Evolutionary conservation across 1,140 invertebrate species (phyloP).

Genomic region (Augochlora pura): DNA sequence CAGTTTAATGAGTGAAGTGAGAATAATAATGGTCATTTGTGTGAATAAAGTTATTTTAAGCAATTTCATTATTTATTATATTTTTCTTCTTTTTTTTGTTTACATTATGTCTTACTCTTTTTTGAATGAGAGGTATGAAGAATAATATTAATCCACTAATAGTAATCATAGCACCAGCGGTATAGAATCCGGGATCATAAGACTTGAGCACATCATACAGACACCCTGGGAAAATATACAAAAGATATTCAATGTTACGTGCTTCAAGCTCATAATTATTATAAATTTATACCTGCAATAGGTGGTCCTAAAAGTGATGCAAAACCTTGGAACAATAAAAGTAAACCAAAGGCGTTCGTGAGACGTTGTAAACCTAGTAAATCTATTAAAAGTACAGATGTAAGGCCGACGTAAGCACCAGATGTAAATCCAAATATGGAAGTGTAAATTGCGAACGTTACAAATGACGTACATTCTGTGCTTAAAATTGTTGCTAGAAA

Average conservation of each 20-base stretch:
- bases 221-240: conserved; percentile 83
- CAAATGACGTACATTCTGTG: conserved; percentile 86
- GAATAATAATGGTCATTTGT: background rate
- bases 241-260: background rate
- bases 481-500: conserved; percentile 90
- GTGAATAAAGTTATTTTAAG: background rate
- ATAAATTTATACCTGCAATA: conserved; percentile 86
- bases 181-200: conserved; percentile 91
- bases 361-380: conserved; percentile 92
- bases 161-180: conserved; percentile 90
- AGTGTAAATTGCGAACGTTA: conserved; percentile 88
- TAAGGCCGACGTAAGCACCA: conserved; percentile 95
- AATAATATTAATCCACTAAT: conserved; percentile 94
- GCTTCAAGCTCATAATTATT: background rate
- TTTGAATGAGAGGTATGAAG: conserved; percentile 89
- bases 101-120: conserved; percentile 54
- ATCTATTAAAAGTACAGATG: conserved; percentile 94
- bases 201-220: conserved; percentile 88
- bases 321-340: conserved; percentile 94
- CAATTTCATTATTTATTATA: conserved; percentile 26
- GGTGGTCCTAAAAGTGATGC: conserved; percentile 94
- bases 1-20: background rate
- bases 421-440: conserved; percentile 92
- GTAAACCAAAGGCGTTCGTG: conserved; percentile 95
- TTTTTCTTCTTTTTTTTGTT: conserved; percentile 5